Percentiles rank a stretch among this genome's conserved stretches.
phyloP scores from a whole-genome alignment of 2,797 vertebrate species.

The Podarcis lilfordi region DNA sequence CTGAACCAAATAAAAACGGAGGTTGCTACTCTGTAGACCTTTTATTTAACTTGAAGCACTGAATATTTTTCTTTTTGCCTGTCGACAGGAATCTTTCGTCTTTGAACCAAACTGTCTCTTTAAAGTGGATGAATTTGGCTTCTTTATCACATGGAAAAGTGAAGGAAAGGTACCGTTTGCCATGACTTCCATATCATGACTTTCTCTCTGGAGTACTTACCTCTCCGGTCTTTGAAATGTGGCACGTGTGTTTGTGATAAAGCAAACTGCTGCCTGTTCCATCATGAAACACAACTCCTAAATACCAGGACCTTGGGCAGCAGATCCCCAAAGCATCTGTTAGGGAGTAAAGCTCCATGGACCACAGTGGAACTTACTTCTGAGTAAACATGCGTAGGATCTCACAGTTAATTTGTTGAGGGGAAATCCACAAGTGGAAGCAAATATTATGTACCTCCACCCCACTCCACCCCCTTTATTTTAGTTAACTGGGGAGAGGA shows the following conservation, averaged over 20 bases:
- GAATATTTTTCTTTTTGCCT: constrained; percentile 43
- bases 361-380: not conserved
- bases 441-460: not conserved
- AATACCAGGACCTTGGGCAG: not conserved
- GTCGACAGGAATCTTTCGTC: constrained; percentile 90
- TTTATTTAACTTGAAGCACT: not conserved
- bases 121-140: constrained; percentile 95
- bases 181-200: not conserved
- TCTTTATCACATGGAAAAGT: constrained; percentile 97
- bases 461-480: too few species aligned
- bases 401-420: not conserved
- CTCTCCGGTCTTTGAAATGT: not conserved
- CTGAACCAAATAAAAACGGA: not conserved
- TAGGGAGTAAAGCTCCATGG: not conserved
- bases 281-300: not conserved
- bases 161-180: constrained; percentile 92
- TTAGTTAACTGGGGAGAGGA: not conserved
- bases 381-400: not conserved
- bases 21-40: not conserved
- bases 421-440: not conserved
- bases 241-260: too few species aligned
- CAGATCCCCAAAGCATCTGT: not conserved
- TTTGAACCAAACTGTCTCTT: constrained; percentile 96
- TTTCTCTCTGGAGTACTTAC: not conserved
- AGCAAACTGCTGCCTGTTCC: not conserved